Evolutionary conservation across 64 coral and sea anemone species (phyloP), one percentile per base, ranked within the genome.

Genomic region (Montipora foliosa): DNA sequence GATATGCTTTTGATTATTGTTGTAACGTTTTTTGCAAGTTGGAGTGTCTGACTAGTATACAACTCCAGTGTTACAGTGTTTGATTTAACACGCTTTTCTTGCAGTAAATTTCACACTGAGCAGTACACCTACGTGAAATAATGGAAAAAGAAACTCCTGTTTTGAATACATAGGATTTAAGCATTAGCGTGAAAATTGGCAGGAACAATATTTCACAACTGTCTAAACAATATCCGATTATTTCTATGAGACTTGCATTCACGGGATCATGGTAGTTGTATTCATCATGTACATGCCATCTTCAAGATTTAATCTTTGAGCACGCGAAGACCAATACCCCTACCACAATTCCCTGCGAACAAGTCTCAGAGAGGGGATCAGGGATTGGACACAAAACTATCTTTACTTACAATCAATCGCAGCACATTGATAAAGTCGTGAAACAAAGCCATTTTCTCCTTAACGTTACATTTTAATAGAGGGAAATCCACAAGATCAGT

Each of bases 221-320:
- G 64, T 67, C 64, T 67, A 5, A 19, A 0, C 64, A 67, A 67
- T 67, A 6, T 12, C 12, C 64, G 9, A 67, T 67, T 67, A 67
- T 67, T 67, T 67, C 4, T 67, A 17, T 67, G 64, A 67, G 12
- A 67, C 64, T 67, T 67, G 11, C 15, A 67, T 67, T 2, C 64
- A 67, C 3, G 64, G 64, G 64, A 67, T 67, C 11, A 67, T 67
- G 64, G 64, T 67, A 67, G 3, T 67, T 67, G 64, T 67, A 67
- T 67, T 67, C 64, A 67, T 67, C 64, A 67, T 67, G 64, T 19
- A 67, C 64, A 67, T 67, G 64, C 64, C 64, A 53, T 60, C 61
- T 82, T 53, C 80, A 57, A 57, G 53, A 82, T 53, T 60, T 82
- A 19, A 62, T 12, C 80, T 82, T 53, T 22, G 53, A 82, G 61